These are phyloP conservation scores for Tiliqua scincoides DNA, from an alignment of 2,113 vertebrate genomes.

Conservation along the genomic window DNA sequence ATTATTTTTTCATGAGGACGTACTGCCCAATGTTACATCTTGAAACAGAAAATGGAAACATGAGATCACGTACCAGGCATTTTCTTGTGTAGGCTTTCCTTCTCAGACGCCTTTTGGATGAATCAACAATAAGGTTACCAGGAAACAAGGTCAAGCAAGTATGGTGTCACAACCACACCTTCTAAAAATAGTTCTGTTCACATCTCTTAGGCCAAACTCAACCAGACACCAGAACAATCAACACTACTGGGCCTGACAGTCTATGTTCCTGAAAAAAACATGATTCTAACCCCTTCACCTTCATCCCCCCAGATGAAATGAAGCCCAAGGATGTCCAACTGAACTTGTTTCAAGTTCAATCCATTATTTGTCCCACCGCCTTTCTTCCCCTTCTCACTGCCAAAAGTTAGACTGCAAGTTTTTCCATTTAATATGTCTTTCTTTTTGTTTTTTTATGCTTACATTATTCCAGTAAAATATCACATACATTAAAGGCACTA, in stretches of 20 bases:
- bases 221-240: background rate
- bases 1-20: background rate
- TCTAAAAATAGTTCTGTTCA: background rate
- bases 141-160: background rate
- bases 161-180: background rate
- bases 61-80: background rate
- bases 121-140: constrained; percentile 5
- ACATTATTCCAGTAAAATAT: background rate
- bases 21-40: background rate
- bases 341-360: background rate
- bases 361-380: background rate
- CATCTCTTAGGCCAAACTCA: background rate
- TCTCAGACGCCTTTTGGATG: background rate
- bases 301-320: too few relatives aligned
- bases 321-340: background rate
- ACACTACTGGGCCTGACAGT: background rate
- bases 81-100: background rate
- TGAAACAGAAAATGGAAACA: background rate
- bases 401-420: background rate
- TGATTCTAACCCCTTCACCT: background rate
- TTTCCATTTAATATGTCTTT: background rate
- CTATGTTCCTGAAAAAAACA: background rate
- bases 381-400: background rate
- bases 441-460: background rate
- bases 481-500: background rate